Evolutionary conservation across 2,888 invertebrate genomes (phyloP).

Genomic region (Globia sparganii): DNA sequence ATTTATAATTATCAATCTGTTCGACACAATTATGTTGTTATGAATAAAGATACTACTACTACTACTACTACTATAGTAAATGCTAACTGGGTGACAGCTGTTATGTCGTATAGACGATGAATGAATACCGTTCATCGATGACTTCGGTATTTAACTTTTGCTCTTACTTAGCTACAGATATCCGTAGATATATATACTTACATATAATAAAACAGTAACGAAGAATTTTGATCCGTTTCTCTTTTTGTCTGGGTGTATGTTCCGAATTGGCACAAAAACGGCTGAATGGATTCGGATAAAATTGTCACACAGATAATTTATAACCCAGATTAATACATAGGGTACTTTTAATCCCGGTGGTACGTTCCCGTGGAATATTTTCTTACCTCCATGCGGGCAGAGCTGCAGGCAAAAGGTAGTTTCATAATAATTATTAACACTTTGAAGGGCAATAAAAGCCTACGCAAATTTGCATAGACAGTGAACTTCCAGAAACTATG

Average conservation of each 20-base stretch:
- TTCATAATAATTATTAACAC: not conserved
- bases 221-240: not conserved
- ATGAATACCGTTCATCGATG: not conserved
- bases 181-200: not conserved
- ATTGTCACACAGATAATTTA: not conserved
- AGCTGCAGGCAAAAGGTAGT: not conserved
- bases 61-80: too few relatives aligned
- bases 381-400: not conserved
- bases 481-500: not conserved
- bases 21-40: too few relatives aligned
- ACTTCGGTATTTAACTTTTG: not conserved
- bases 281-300: not conserved
- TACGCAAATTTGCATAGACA: not conserved
- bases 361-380: not conserved
- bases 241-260: not conserved
- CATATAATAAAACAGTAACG: not conserved
- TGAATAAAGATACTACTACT: too few relatives aligned
- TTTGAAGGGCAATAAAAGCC: not conserved
- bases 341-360: too few relatives aligned
- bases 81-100: constrained; percentile 26
- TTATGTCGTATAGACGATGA: not conserved
- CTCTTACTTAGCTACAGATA: not conserved
- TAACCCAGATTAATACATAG: not conserved
- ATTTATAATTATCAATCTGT: too few relatives aligned
- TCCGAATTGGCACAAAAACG: not conserved